Base-by-base conservation (phyloP, 2,113 vertebrate genomes). In the Dipodomys ordii region DNA sequence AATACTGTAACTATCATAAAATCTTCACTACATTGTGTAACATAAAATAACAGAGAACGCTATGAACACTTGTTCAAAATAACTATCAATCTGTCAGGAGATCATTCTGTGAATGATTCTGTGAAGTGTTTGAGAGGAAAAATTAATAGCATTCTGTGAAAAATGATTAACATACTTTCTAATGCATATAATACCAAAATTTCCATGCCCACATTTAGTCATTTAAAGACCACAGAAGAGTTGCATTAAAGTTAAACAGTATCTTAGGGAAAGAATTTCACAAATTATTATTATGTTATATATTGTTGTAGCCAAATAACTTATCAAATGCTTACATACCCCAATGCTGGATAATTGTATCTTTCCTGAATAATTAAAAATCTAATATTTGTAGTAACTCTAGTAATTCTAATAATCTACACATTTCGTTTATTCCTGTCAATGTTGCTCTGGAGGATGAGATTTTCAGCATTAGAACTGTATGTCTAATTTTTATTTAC, bases 331-430 rank as follows among this genome's bases (percentile, higher is more conserved):
- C 28, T 28, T 22, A 67, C 9, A 28, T 57, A 57, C 15, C 53
- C 53, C 4, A 4, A 4, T 57, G 12, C 4, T 57, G 16, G 12
- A 57, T 57, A 57, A 57, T 57, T 57, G 15, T 53, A 77, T 76
- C 23, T n/a, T 85, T 94, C 64, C 16, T 79, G 82, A 69, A 69
- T 84, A 78, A 78, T 3, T 85, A 25, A 88, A 72, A 83, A 25
- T 77, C 13, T 71, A 39, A 11, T 18, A 25, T 35, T 57, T 19
- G 67, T 1, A 79, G 1, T 68, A 49, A 46, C 18, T 79, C 64
- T 71, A 87, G 73, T 84, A 92, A 39, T 87, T 73, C 18, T 85
- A 49, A 25, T 86, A 72, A 88, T 92, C 82, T 85, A 73, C 15
- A 57, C 67, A 28, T 44, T 60, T 72, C 74, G 39, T 87, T 78